Conservation (phyloP, 1,140 invertebrate genomes). For the Aradophagus sp. region DNA sequence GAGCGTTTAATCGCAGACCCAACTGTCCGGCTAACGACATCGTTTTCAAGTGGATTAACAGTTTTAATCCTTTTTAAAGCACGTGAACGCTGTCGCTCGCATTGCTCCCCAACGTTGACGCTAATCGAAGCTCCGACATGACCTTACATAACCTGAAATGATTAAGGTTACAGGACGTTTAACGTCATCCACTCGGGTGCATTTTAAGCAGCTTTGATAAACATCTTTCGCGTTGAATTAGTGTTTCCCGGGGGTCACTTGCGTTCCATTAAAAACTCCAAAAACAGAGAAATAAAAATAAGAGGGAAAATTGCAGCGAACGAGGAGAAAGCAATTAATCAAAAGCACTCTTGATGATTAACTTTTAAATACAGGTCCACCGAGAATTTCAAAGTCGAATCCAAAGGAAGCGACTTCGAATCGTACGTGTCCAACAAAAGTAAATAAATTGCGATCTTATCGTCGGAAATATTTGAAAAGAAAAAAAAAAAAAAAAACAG, state of each 20-base stretch:
- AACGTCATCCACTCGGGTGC: constrained; percentile 4
- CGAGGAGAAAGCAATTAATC: too few relatives aligned
- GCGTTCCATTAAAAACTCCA: too few relatives aligned
- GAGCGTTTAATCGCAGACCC: constrained; percentile 30
- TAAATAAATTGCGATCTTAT: too few relatives aligned
- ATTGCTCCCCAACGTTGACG: constrained; percentile 12
- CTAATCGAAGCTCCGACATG: constrained; percentile 35
- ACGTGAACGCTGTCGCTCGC: constrained; percentile 26
- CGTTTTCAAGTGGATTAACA: constrained; percentile 48
- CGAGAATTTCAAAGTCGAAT: too few relatives aligned
- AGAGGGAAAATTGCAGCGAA: too few relatives aligned
- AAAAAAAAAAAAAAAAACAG: too few relatives aligned
- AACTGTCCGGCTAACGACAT: constrained; percentile 34
- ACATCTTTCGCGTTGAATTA: constrained; percentile 19
- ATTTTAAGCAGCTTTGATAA: constrained; percentile 21
- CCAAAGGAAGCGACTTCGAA: too few relatives aligned
- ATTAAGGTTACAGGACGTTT: constrained; percentile 33
- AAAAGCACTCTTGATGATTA: too few relatives aligned
- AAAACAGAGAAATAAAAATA: too few relatives aligned
- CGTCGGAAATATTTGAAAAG: too few relatives aligned
- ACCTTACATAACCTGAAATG: constrained; percentile 24
- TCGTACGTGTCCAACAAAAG: neutral
- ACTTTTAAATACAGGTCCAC: too few relatives aligned
- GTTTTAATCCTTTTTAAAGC: constrained; percentile 50
- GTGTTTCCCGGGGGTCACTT: neutral